Percentiles rank a stretch among this genome's conserved stretches.
Evolutionary conservation across 2,797 vertebrate species (phyloP).

Genomic region (Lepilemur ruficaudatus): DNA sequence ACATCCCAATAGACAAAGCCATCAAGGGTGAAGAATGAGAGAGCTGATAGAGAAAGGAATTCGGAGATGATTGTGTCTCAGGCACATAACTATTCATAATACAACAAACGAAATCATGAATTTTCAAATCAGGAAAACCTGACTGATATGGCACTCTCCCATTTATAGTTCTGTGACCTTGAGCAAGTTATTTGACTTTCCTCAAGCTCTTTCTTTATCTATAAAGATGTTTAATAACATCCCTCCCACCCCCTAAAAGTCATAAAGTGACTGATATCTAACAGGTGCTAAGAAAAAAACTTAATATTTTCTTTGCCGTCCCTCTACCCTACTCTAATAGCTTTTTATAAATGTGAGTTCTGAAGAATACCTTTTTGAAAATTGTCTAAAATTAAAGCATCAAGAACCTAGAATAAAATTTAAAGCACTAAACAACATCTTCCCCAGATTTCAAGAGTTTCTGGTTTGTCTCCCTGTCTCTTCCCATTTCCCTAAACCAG

Average conservation of each 20-base stretch:
- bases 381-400: neutral
- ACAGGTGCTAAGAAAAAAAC: neutral
- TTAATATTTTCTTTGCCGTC: neutral
- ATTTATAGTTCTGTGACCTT: neutral
- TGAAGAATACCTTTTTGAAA: neutral
- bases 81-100: neutral
- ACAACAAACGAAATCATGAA: neutral
- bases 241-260: neutral
- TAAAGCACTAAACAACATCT: conserved; percentile 10
- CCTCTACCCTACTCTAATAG: neutral
- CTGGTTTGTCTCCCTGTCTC: conserved; percentile 21
- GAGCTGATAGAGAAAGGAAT: neutral
- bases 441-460: neutral
- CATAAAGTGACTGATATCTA: neutral
- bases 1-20: neutral
- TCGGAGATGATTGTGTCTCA: neutral
- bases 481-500: conserved; percentile 33
- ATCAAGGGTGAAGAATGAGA: neutral
- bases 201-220: neutral
- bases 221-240: neutral
- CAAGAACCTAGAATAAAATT: neutral
- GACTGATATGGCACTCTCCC: neutral
- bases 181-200: neutral
- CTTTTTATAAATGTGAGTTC: neutral
- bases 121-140: neutral